Conservation (phyloP, 92 coral and sea anemone genomes). For the Epizoanthus fatuus region DNA sequence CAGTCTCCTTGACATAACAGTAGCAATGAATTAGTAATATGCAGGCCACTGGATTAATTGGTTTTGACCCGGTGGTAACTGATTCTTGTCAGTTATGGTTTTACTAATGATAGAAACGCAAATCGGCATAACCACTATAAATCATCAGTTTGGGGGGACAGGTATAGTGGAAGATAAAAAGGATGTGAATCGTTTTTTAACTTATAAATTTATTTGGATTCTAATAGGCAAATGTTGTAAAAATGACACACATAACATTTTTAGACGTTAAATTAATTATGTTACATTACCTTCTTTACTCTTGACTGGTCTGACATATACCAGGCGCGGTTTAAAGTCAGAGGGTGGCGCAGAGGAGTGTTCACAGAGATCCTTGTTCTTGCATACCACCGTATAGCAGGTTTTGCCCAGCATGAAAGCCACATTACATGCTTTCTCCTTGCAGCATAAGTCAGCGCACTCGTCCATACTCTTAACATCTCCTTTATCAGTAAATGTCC, state of each 20-base stretch:
- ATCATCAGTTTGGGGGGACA: no score
- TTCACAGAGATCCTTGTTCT: slow-evolving; percentile 88
- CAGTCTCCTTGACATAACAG: no score
- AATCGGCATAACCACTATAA: background rate
- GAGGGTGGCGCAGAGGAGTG: slow-evolving; percentile 99
- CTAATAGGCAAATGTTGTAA: no score
- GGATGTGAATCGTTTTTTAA: no score
- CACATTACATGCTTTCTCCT: slow-evolving; percentile 84
- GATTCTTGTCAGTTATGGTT: background rate
- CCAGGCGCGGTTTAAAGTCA: slow-evolving; percentile 86
- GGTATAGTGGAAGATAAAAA: no score
- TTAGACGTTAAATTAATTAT: no score
- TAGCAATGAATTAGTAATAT: no score
- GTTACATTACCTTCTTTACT: slow-evolving; percentile 66
- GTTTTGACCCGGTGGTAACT: no score
- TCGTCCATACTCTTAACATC: slow-evolving; percentile 90
- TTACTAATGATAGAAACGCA: background rate
- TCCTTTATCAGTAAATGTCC: slow-evolving; percentile 93
- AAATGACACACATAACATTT: background rate
- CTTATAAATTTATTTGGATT: no score
- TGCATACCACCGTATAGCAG: slow-evolving; percentile 95
- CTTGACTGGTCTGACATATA: slow-evolving; percentile 88
- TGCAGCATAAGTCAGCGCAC: slow-evolving; percentile 85
- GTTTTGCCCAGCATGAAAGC: slow-evolving; percentile 97
- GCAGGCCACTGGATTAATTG: no score